Evolutionary conservation across 2,888 invertebrate species (phyloP).

Genomic region (Megastigmus dorsalis): DNA sequence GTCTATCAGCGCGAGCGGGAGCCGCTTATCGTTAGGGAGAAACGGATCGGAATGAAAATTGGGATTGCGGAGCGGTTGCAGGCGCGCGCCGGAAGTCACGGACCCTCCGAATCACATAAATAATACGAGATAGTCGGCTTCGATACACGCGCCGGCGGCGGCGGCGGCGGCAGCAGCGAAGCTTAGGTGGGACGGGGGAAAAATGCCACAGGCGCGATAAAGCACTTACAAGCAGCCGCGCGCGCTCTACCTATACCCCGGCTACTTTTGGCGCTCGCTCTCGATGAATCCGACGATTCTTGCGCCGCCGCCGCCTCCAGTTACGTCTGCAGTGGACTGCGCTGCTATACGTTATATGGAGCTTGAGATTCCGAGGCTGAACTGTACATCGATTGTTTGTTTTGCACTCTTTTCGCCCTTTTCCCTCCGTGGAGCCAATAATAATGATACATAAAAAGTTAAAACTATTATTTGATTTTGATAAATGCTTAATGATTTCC

Average conservation of each 20-base stretch:
- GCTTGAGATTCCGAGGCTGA: too few species aligned
- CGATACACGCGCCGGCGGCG: background rate
- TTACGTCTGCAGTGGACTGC: too few species aligned
- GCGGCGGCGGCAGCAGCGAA: background rate
- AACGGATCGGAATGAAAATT: constrained; percentile 36
- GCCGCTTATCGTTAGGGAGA: constrained; percentile 20
- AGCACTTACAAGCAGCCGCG: constrained; percentile 15
- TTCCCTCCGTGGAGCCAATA: too few species aligned
- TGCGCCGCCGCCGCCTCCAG: background rate
- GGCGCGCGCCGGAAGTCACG: constrained; percentile 13
- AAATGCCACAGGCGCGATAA: constrained; percentile 13
- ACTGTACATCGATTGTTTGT: too few species aligned
- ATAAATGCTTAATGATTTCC: too few species aligned
- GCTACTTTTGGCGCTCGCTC: constrained; percentile 2
- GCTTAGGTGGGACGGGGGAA: background rate
- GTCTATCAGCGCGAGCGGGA: constrained; percentile 16
- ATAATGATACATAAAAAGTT: too few species aligned
- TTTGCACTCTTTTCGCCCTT: too few species aligned
- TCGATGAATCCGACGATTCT: background rate
- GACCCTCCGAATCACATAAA: constrained; percentile 26
- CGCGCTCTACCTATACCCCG: too few species aligned
- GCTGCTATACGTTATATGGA: too few species aligned
- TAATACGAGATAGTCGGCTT: constrained; percentile 31
- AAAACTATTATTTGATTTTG: too few species aligned
- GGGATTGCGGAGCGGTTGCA: background rate